A percentile compares a stretch with the other conserved stretches of the same genome.
Conservation (phyloP, 2,113 vertebrate species). For the Polypterus bichir region DNA sequence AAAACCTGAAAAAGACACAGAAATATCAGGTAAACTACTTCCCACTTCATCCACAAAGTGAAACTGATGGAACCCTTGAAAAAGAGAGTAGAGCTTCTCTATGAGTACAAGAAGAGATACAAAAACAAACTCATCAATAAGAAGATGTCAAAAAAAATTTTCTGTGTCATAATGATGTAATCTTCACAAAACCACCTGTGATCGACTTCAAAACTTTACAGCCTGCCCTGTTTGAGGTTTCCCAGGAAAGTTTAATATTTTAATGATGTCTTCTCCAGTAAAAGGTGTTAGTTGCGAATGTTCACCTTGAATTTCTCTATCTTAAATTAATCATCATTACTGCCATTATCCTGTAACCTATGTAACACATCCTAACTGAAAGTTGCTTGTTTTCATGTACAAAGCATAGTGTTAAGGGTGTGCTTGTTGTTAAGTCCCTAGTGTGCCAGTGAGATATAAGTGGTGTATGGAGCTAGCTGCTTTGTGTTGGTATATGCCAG, state of each 20-base stretch:
- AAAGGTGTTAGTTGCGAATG: too few species aligned
- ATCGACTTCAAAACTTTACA: slow-evolving; percentile 11
- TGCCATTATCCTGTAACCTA: too few species aligned
- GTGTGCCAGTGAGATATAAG: too few species aligned
- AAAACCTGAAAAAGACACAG: slow-evolving; percentile 12
- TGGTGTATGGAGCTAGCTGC: too few species aligned
- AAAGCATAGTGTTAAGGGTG: too few species aligned
- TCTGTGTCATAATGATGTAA: slow-evolving; percentile 8
- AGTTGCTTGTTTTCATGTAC: too few species aligned
- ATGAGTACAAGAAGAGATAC: slow-evolving; percentile 18
- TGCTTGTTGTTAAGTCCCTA: too few species aligned
- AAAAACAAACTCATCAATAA: slow-evolving; percentile 16
- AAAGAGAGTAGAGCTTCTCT: slow-evolving; percentile 18
- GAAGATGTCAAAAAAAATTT: slow-evolving; percentile 20
- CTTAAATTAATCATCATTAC: too few species aligned
- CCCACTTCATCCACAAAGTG: slow-evolving; percentile 15
- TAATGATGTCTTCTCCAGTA: background rate
- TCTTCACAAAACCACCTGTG: slow-evolving; percentile 2
- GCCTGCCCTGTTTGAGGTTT: slow-evolving; percentile 3
- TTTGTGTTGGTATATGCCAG: too few species aligned
- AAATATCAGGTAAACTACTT: slow-evolving; percentile 16
- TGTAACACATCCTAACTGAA: too few species aligned
- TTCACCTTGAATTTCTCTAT: too few species aligned
- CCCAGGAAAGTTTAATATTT: slow-evolving; percentile 11
- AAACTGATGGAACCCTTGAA: slow-evolving; percentile 16